Percentiles rank a stretch among this genome's conserved stretches.
Evolutionary conservation across 1,140 invertebrate species (phyloP).

Genomic region (Carcinoscorpius rotundicauda): DNA sequence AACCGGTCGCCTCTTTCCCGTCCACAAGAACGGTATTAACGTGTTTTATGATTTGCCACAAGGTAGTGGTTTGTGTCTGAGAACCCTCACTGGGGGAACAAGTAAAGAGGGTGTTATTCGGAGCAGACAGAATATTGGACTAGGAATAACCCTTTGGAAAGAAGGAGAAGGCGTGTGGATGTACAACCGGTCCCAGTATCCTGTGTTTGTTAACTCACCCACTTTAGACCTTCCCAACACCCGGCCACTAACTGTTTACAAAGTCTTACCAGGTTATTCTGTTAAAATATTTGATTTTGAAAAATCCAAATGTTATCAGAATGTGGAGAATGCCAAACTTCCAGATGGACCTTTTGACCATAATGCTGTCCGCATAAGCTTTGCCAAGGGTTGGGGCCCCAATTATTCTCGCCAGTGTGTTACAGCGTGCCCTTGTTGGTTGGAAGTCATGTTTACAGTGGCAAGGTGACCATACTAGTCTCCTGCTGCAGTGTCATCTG

Average conservation of each 20-base stretch:
- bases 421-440: constrained; percentile 77
- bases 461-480: constrained; percentile 9
- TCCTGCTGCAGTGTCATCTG: too few species aligned
- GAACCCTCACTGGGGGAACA: constrained; percentile 41
- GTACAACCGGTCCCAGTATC: constrained; percentile 72
- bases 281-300: constrained; percentile 65
- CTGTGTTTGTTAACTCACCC: constrained; percentile 77
- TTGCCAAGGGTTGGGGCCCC: constrained; percentile 83
- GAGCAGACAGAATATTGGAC: constrained; percentile 45
- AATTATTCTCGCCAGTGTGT: constrained; percentile 71
- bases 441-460: constrained; percentile 58
- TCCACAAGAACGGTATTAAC: constrained; percentile 54
- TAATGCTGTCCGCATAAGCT: constrained; percentile 72
- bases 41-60: constrained; percentile 57
- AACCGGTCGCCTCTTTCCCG: constrained; percentile 63
- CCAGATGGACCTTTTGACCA: constrained; percentile 52
- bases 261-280: constrained; percentile 66
- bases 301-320: constrained; percentile 27
- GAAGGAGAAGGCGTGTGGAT: constrained; percentile 67
- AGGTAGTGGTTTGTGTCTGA: constrained; percentile 58
- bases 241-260: constrained; percentile 51
- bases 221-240: constrained; percentile 58
- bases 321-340: constrained; percentile 24
- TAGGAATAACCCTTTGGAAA: constrained; percentile 44
- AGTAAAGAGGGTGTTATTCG: constrained; percentile 40